Conservation (phyloP, 2,797 vertebrate species). For the Novumbra hubbsi region DNA sequence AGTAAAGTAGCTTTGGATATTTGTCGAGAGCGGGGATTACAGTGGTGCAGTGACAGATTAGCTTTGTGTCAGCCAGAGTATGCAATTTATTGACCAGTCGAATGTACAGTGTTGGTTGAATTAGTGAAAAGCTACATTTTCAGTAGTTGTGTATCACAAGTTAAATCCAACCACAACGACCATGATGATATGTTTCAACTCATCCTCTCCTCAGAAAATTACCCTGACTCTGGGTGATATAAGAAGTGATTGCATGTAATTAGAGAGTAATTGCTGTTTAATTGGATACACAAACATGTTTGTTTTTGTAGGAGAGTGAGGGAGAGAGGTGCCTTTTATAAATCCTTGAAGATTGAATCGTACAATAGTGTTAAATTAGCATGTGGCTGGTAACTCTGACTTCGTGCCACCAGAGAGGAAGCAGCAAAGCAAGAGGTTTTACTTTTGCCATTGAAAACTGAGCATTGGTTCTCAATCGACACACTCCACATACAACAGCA, state of each 20-base stretch:
- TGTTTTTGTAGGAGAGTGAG: slow-evolving; percentile 30
- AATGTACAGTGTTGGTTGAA: neutral
- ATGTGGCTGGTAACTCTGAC: neutral
- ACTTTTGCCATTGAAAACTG: too few species aligned
- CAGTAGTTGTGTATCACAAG: neutral
- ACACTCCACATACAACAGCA: too few species aligned
- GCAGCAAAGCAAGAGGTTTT: neutral
- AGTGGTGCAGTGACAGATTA: neutral
- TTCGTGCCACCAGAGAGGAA: neutral
- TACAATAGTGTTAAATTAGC: neutral
- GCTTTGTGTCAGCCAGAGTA: neutral
- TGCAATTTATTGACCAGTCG: neutral
- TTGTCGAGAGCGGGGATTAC: neutral
- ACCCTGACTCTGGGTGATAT: slow-evolving; percentile 43
- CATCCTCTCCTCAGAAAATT: slow-evolving; percentile 29
- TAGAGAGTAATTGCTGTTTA: slow-evolving; percentile 57
- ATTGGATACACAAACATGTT: slow-evolving; percentile 46
- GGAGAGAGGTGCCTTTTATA: slow-evolving; percentile 16
- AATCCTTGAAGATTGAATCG: slow-evolving; percentile 31
- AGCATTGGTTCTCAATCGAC: too few species aligned
- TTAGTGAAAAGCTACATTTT: neutral
- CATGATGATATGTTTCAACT: slow-evolving; percentile 25
- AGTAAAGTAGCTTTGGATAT: neutral
- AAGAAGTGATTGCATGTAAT: slow-evolving; percentile 45
- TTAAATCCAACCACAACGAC: neutral